phyloP scores from a whole-genome alignment of 2,888 invertebrate species.

The Magallana nippona region DNA sequence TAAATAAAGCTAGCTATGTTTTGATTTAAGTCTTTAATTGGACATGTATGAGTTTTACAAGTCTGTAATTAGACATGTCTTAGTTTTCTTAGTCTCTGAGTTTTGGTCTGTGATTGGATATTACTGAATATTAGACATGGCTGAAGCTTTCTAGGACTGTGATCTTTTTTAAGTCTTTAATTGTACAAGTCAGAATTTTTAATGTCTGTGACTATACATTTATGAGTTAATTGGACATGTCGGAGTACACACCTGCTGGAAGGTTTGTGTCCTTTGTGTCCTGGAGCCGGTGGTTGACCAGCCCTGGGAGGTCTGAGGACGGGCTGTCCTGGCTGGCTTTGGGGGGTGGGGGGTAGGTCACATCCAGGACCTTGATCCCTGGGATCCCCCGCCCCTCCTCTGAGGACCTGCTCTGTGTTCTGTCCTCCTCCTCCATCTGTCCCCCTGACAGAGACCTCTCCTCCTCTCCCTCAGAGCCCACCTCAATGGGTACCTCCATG shows the following conservation, averaged over 20 bases:
- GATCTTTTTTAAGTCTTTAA: too few species aligned
- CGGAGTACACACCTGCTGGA: constrained; percentile 16
- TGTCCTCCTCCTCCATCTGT: not conserved
- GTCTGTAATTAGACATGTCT: too few species aligned
- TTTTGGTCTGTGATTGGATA: too few species aligned
- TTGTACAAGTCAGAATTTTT: too few species aligned
- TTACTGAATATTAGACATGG: too few species aligned
- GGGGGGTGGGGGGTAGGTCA: not conserved
- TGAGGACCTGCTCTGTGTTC: not conserved
- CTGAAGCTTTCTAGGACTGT: too few species aligned
- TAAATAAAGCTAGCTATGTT: too few species aligned
- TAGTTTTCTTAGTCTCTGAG: too few species aligned
- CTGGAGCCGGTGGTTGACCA: constrained; percentile 50
- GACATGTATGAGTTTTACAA: too few species aligned
- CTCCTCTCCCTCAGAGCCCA: not conserved
- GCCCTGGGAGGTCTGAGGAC: constrained; percentile 41
- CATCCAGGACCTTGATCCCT: constrained; percentile 11
- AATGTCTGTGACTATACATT: too few species aligned
- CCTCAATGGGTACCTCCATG: not conserved
- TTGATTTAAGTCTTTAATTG: too few species aligned
- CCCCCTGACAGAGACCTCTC: not conserved
- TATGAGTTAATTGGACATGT: too few species aligned
- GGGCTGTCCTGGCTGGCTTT: constrained; percentile 21
- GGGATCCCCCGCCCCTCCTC: not conserved
- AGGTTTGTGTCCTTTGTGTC: constrained; percentile 45